Evolutionary conservation across 1,140 invertebrate genomes (phyloP), one percentile per base, ranked within the genome.

Genomic region (Forficula auricularia): DNA sequence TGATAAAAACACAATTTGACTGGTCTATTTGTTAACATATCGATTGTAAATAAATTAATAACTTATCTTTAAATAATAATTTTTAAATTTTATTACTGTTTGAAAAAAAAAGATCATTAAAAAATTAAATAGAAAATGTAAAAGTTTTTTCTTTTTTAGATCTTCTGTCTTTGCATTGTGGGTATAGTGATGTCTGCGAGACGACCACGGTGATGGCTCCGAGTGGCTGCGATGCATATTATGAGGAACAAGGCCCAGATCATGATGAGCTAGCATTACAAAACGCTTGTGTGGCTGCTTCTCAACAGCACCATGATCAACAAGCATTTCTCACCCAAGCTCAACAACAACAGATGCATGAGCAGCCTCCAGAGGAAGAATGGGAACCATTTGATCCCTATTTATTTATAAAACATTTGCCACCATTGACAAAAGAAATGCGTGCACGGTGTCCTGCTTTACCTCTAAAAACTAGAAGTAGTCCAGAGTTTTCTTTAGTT

Each of bases 401-500:
- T 54, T 67, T 83, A 30, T 92, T 92, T 56, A 92, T 96, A 40
- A 89, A 90, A 59, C 79, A 85, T 63, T 62, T 96, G 47, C 91
- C 90, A 16, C 90, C 90, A 1, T 56, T 92, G 12, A 86, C 85
- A 2, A 71, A 80, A 4, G 87, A 90, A 35, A 78, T 94, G 69
- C 67, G 83, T 44, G 79, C 79, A 0, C 68, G 86, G 46, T 82
- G 79, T 56, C 90, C 91, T 9, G 90, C 89, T 12, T 64, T 97
- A 32, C 92, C 92, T 1, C 64, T 95, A 14, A 91, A 90, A 63
- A 96, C 90, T 0, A 63, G 90, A 44, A 88, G 84, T 54, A 89
- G 86, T 54, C 90, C 90, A 1, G 82, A 91, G 57, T 94, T 92
- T 57, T 90, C 88, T 55, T 68, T 97, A 36, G 91, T 94, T 2